Evolutionary conservation across 2,113 vertebrate species (phyloP), one percentile per base, ranked within the genome.

Genomic region (Eurypyga helias): DNA sequence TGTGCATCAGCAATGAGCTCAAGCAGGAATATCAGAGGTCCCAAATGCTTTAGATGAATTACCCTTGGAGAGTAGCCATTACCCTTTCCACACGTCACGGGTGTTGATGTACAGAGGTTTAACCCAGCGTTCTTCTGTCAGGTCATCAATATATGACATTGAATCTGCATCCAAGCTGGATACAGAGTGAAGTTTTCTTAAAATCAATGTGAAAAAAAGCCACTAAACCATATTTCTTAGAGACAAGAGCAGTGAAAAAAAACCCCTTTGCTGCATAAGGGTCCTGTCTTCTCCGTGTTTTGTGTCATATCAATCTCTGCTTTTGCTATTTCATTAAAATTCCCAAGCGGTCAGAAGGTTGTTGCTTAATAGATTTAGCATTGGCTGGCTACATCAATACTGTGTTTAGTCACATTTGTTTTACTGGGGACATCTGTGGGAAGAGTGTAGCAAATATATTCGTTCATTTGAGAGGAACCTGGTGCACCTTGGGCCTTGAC

Each of bases 291-390:
- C 90, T 96, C 78, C 4, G 38, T 67, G 77, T 95, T 93, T 94
- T 83, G 87, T 95, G 95, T 95, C 95, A 91, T 97, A 96, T 97
- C 95, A 96, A 95, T 97, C 96, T 97, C 61, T 1, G 95, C 91
- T 95, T 96, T 96, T 17, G 70, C 96, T 92, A 91, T 96, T 98
- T 97, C 92, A 97, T 97, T 98, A 97, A 95, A 97, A 97, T 97
- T 97, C 95, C 91, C 89, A 89, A 93, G 92, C 52, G 65, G 96
- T 97, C 97, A 95, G 93, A 93, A 96, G 90, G 97, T 95, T 95
- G 86, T 87, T 91, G 75, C 96, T 96, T 97, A 97, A 97, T 97
- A 96, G 95, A 96, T 94, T 97, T 96, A 97, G 95, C 95, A 95
- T 96, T 95, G 95, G 94, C 93, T 95, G 78, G 84, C 86, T 94